A percentile compares a stretch with the other conserved stretches of the same genome.
These are phyloP conservation scores for Perdita meconis DNA, from an alignment of 2,888 invertebrate genomes.

Conservation along the genomic window DNA sequence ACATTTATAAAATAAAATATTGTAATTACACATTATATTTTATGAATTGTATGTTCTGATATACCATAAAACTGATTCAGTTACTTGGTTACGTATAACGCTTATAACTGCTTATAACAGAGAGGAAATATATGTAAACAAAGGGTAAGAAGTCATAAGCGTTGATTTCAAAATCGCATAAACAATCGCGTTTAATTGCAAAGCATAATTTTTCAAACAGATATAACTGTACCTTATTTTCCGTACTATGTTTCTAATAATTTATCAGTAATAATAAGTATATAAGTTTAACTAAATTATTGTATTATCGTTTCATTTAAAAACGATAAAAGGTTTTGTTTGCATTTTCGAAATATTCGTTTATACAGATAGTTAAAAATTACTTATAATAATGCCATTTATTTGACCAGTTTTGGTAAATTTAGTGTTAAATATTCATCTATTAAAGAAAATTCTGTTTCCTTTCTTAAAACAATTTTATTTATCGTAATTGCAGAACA, in stretches of 20 bases:
- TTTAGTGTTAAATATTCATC: not conserved
- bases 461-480: too few relatives aligned
- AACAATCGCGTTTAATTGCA: not conserved
- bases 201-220: not conserved
- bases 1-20: too few relatives aligned
- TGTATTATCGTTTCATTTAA: not conserved
- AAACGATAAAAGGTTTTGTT: slow-evolving; percentile 12
- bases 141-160: not conserved
- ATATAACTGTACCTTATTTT: not conserved
- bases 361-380: not conserved
- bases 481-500: not conserved
- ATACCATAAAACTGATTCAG: too few relatives aligned
- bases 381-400: not conserved
- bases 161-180: not conserved
- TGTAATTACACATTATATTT: too few relatives aligned
- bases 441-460: too few relatives aligned
- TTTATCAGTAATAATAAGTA: not conserved
- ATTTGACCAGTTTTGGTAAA: not conserved
- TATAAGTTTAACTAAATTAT: too few relatives aligned
- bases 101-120: too few relatives aligned
- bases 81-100: too few relatives aligned
- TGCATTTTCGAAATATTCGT: slow-evolving; percentile 13
- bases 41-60: too few relatives aligned
- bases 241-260: not conserved
- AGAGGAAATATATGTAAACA: too few relatives aligned